phyloP scores from a whole-genome alignment of 2,797 vertebrate species.

The Chaenodraco wilsoni region DNA sequence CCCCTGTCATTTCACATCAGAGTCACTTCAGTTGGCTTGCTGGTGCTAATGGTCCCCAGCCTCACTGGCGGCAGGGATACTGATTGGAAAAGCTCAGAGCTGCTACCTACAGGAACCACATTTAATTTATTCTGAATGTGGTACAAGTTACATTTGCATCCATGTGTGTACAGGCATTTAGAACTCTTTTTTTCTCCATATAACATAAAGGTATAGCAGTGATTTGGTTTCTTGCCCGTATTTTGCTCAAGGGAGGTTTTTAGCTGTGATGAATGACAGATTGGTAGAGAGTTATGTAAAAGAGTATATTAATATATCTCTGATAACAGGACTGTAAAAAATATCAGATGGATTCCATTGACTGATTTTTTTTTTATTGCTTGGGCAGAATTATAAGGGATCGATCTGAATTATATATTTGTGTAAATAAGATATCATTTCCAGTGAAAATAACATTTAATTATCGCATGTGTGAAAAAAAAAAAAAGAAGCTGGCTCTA shows the following conservation, averaged over 20 bases:
- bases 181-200: background rate
- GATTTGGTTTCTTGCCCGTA: conserved; percentile 3
- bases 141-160: conserved; percentile 30
- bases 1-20: conserved; percentile 77
- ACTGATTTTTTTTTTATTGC: background rate
- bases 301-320: conserved; percentile 16
- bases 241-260: conserved; percentile 17
- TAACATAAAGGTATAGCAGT: background rate
- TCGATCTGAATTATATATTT: background rate
- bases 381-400: background rate
- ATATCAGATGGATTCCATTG: conserved; percentile 11
- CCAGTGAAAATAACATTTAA: conserved; percentile 21
- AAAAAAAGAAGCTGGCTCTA: background rate
- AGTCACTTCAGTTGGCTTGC: conserved; percentile 64
- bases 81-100: conserved; percentile 59
- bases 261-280: conserved; percentile 27
- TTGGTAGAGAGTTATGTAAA: conserved; percentile 3
- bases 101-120: conserved; percentile 24
- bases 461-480: conserved; percentile 13
- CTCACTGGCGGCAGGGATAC: conserved; percentile 52
- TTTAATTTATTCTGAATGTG: conserved; percentile 41
- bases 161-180: conserved; percentile 4
- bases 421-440: conserved; percentile 8
- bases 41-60: conserved; percentile 68
- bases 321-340: conserved; percentile 12